Conservation (phyloP, 2,113 vertebrate species). For the Ciconia stormi region DNA sequence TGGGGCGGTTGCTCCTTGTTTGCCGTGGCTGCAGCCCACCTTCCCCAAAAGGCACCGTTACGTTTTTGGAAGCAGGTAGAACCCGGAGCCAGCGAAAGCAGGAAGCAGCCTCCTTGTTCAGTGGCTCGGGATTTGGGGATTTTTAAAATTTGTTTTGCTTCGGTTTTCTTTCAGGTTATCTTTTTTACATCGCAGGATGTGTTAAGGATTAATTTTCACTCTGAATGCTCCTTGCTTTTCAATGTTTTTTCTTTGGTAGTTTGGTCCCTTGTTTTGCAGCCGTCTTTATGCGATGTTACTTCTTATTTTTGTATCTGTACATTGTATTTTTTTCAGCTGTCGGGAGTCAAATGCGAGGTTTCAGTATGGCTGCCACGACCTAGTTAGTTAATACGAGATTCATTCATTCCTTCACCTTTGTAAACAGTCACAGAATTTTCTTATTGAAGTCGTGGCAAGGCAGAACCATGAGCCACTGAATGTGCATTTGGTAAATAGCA, state of each 20-base stretch:
- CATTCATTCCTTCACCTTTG: background rate
- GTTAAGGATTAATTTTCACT: background rate
- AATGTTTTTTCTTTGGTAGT: background rate
- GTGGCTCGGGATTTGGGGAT: background rate
- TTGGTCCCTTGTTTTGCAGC: background rate
- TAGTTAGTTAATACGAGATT: background rate
- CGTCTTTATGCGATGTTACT: background rate
- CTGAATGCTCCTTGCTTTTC: background rate
- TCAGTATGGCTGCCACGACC: rapidly evolving
- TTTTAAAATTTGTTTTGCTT: background rate
- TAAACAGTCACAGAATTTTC: background rate
- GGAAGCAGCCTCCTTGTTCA: background rate
- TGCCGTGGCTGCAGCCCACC: background rate
- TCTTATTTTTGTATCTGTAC: background rate
- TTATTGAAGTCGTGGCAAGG: background rate
- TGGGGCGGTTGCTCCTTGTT: background rate
- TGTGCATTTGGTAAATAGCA: background rate
- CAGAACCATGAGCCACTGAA: background rate
- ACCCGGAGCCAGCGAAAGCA: background rate
- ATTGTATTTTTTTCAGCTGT: background rate
- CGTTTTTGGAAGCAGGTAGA: background rate
- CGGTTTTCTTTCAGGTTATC: background rate
- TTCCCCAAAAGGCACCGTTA: background rate
- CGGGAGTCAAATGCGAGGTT: background rate
- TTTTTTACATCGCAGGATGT: background rate